phyloP scores from a whole-genome alignment of 2,888 invertebrate species.

The Acanthoscelides obtectus region DNA sequence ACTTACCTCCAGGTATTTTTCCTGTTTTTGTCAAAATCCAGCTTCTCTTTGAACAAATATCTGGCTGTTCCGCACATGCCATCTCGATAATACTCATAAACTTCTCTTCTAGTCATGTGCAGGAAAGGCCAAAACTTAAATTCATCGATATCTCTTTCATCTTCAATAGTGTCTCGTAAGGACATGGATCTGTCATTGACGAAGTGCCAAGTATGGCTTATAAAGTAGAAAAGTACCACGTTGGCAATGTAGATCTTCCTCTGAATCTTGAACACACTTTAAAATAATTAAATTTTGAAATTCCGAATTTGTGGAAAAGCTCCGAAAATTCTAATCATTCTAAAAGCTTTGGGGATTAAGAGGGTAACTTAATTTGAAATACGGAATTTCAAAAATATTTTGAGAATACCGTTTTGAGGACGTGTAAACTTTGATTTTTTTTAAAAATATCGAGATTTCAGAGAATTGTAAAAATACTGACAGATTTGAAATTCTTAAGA shows the following conservation, averaged over 20 bases:
- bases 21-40: not conserved
- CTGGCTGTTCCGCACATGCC: conserved; percentile 5
- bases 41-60: conserved; percentile 13
- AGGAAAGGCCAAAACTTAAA: not conserved
- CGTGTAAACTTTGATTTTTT: no score
- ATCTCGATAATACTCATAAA: conserved; percentile 9
- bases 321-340: no score
- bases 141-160: not conserved
- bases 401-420: no score
- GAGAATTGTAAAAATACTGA: no score
- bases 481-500: no score
- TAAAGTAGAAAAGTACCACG: conserved; percentile 67
- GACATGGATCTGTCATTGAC: not conserved
- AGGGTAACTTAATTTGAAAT: no score
- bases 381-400: no score
- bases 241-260: conserved; percentile 74
- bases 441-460: no score
- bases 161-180: conserved; percentile 2
- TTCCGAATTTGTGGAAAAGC: no score
- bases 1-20: conserved; percentile 61
- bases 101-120: not conserved
- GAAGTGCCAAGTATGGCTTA: conserved; percentile 36
- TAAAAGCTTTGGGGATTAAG: no score
- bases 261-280: conserved; percentile 73
- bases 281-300: conserved; percentile 21